phyloP scores from a whole-genome alignment of 2,797 vertebrate genomes.

The Forpus xanthops region DNA sequence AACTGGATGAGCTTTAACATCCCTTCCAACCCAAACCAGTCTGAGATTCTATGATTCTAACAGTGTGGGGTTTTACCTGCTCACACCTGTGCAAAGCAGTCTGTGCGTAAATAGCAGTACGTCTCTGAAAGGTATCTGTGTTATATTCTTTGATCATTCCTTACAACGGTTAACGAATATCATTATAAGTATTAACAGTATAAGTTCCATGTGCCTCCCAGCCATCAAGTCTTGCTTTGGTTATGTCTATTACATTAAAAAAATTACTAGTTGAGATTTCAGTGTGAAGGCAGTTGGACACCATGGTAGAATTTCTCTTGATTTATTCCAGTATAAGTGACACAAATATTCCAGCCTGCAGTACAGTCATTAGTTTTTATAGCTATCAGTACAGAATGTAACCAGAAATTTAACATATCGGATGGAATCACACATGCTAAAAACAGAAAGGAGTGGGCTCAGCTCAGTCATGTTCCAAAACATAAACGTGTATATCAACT shows the following conservation, averaged over 20 bases:
- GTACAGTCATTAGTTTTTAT: background rate
- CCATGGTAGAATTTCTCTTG: background rate
- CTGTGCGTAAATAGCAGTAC: background rate
- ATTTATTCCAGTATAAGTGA: background rate
- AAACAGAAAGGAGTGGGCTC: slow-evolving; percentile 42
- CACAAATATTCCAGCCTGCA: background rate
- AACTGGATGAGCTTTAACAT: background rate
- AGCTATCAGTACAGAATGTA: background rate
- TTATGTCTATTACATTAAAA: background rate
- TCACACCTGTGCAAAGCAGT: background rate
- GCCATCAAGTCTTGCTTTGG: background rate
- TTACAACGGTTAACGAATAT: background rate
- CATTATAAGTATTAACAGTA: background rate
- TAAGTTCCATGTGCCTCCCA: background rate
- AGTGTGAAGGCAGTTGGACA: accelerated
- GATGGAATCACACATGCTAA: slow-evolving; percentile 27
- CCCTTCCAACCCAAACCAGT: background rate
- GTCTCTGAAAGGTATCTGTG: too few species aligned
- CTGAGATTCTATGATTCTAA: background rate
- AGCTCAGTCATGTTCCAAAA: slow-evolving; percentile 19
- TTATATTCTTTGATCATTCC: background rate
- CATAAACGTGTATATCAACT: slow-evolving; percentile 4
- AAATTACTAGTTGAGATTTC: background rate
- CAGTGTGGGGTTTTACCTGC: background rate
- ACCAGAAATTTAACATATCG: background rate